phyloP scores from a whole-genome alignment of 1,140 invertebrate species.

The Lethocerus indicus region DNA sequence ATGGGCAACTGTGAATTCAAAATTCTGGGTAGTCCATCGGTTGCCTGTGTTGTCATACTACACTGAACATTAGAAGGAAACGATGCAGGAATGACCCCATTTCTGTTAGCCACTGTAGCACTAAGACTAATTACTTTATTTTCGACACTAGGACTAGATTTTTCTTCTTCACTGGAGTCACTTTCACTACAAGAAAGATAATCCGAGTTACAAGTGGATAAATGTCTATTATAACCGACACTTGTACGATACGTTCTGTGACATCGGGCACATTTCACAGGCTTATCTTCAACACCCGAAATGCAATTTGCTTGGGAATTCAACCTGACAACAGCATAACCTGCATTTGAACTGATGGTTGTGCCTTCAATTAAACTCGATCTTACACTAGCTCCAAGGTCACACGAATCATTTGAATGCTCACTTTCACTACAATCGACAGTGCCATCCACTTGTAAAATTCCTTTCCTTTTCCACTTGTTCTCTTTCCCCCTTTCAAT shows the following conservation, averaged over 20 bases:
- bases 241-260: constrained; percentile 76
- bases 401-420: constrained; percentile 8
- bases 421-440: constrained; percentile 28
- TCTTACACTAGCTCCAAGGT: not conserved
- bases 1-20: no score
- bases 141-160: no score
- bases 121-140: no score
- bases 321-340: not conserved
- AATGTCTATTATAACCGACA: constrained; percentile 68
- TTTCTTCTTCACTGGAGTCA: constrained; percentile 26
- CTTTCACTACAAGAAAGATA: constrained; percentile 58
- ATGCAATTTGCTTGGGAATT: constrained; percentile 17
- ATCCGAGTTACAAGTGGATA: constrained; percentile 47
- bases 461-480: constrained; percentile 21
- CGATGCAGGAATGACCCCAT: no score
- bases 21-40: no score
- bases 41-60: no score
- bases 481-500: not conserved
- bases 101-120: no score
- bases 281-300: constrained; percentile 36
- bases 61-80: no score
- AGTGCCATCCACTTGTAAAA: constrained; percentile 42
- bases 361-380: constrained; percentile 17
- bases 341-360: no score
- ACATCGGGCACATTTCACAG: constrained; percentile 73